These are phyloP conservation scores for Carduelis carduelis DNA, from an alignment of 2,797 vertebrate species.

Conservation along the genomic window DNA sequence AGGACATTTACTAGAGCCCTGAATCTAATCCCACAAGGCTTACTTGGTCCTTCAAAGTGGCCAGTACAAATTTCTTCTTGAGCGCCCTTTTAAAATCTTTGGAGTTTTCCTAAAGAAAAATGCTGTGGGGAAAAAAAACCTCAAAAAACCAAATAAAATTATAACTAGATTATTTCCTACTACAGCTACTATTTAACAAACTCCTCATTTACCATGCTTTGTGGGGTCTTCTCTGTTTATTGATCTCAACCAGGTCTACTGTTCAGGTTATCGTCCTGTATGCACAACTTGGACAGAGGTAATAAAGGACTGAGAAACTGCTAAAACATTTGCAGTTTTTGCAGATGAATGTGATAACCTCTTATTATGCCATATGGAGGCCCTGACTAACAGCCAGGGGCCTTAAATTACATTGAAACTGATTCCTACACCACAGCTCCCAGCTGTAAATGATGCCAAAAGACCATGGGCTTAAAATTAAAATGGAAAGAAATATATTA, in stretches of 20 bases:
- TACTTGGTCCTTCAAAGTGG: neutral
- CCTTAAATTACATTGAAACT: constrained; percentile 1
- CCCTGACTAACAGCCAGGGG: neutral
- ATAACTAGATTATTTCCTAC: neutral
- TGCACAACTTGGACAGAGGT: neutral
- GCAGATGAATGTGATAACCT: neutral
- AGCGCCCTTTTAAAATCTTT: neutral
- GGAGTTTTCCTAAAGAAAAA: neutral
- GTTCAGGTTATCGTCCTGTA: neutral
- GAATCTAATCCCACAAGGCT: neutral
- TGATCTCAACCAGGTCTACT: neutral
- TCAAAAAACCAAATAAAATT: too few species aligned
- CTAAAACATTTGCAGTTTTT: neutral
- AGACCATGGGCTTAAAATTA: neutral
- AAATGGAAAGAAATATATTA: neutral
- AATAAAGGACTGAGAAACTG: neutral
- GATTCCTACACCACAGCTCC: neutral
- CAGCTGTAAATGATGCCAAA: neutral
- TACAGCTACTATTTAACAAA: neutral
- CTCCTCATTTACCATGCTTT: neutral
- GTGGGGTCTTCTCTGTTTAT: neutral
- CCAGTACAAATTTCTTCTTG: neutral
- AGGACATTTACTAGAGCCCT: neutral
- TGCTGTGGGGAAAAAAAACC: too few species aligned
- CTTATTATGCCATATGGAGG: neutral